Percentiles rank a stretch among this genome's conserved stretches.
These are phyloP conservation scores for Eciton burchellii DNA, from an alignment of 1,140 invertebrate species.

Conservation along the genomic window DNA sequence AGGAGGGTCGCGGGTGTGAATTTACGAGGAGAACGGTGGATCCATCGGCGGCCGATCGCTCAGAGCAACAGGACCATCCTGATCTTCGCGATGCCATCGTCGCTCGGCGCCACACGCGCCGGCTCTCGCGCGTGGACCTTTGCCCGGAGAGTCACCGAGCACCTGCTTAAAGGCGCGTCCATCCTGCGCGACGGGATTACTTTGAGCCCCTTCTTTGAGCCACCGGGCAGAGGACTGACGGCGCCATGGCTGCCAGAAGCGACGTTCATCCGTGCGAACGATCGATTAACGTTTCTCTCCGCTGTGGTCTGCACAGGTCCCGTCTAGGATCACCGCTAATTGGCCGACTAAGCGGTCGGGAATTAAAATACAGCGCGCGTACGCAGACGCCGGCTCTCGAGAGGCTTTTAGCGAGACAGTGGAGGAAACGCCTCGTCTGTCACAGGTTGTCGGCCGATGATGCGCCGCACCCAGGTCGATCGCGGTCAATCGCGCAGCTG, in stretches of 20 bases:
- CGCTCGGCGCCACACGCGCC: background rate
- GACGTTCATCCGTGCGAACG: background rate
- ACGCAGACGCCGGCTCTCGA: constrained; percentile 19
- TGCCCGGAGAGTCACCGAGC: background rate
- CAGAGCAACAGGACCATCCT: background rate
- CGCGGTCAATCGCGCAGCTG: constrained; percentile 41
- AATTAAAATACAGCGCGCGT: background rate
- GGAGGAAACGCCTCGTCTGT: constrained; percentile 45
- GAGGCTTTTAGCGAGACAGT: constrained; percentile 46
- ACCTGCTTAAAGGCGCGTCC: constrained; percentile 18
- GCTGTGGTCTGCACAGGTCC: background rate
- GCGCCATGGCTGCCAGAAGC: background rate
- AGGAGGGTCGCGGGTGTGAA: constrained; percentile 14
- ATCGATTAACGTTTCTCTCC: constrained; percentile 33
- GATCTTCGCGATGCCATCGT: constrained; percentile 7
- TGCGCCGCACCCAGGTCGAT: constrained; percentile 55
- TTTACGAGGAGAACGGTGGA: constrained; percentile 35
- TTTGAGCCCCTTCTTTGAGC: constrained; percentile 9
- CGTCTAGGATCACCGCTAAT: background rate
- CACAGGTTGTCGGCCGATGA: constrained; percentile 41
- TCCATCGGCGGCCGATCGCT: constrained; percentile 28
- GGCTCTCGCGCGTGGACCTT: constrained; percentile 41
- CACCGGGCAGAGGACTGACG: background rate
- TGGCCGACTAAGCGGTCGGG: background rate
- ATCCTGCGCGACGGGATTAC: constrained; percentile 6